Percentiles rank a stretch among this genome's conserved stretches.
Evolutionary conservation across 1,140 invertebrate species (phyloP).

Genomic region (Lordiphosa mommai): DNA sequence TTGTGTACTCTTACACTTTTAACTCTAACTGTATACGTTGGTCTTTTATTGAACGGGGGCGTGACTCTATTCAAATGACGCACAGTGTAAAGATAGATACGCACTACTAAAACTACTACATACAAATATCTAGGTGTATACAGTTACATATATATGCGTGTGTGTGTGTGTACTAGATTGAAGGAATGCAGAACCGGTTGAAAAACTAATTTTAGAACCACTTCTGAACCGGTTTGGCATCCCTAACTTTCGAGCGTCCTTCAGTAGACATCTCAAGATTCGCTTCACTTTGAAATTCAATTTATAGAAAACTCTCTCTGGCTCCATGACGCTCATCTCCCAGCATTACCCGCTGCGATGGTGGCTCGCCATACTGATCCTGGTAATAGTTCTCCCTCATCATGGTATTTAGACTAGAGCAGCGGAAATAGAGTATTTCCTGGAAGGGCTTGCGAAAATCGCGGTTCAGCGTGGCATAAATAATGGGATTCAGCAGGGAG

Average conservation of each 20-base stretch:
- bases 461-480: constrained; percentile 94
- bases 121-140: constrained; percentile 61
- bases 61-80: too few relatives aligned
- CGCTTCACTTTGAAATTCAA: not conserved
- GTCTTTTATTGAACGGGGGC: too few relatives aligned
- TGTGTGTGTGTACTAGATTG: constrained; percentile 8
- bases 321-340: constrained; percentile 77
- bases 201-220: not conserved
- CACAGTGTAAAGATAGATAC: constrained; percentile 27
- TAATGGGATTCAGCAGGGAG: constrained; percentile 94
- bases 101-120: constrained; percentile 61
- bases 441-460: constrained; percentile 96
- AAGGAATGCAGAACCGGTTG: constrained; percentile 6
- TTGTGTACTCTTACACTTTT: too few relatives aligned
- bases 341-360: constrained; percentile 78
- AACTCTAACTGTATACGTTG: too few relatives aligned
- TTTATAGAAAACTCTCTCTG: constrained; percentile 78
- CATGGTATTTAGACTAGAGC: constrained; percentile 92
- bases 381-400: constrained; percentile 96
- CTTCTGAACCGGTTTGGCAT: not conserved
- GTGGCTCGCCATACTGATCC: constrained; percentile 92
- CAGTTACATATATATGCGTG: constrained; percentile 11
- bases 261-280: constrained; percentile 10
- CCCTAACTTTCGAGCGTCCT: not conserved
- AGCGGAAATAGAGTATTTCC: constrained; percentile 93